Evolutionary conservation across 2,797 vertebrate species (phyloP).

Genomic region (Heteromormyrus szaboi): DNA sequence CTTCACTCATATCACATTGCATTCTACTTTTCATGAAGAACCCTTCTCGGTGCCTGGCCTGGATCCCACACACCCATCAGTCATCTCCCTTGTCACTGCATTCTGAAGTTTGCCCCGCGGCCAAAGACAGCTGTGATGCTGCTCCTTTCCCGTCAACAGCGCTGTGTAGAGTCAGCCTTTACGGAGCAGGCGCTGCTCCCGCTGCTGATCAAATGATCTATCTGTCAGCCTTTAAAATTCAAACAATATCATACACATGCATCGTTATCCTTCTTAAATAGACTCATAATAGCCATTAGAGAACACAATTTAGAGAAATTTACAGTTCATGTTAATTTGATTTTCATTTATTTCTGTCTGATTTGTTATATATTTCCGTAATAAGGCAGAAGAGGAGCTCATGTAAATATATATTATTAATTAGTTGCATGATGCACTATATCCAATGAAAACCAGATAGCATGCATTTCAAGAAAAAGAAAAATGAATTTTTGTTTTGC

Average conservation of each 20-base stretch:
- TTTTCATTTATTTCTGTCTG: not conserved
- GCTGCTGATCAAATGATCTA: not conserved
- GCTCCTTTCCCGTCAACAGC: constrained; percentile 18
- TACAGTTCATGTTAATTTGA: not conserved
- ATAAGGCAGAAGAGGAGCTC: not conserved
- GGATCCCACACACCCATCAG: not conserved
- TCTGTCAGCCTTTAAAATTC: not conserved
- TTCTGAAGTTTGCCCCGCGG: not conserved
- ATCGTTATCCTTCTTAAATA: not conserved
- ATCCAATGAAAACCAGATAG: not conserved
- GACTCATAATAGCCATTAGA: not conserved
- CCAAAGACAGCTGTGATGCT: not conserved
- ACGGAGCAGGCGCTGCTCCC: not conserved
- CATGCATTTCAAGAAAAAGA: not conserved
- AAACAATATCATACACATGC: not conserved
- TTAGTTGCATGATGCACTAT: not conserved
- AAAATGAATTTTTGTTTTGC: not conserved
- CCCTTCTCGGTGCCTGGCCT: not conserved
- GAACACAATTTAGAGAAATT: not conserved
- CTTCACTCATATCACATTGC: not conserved
- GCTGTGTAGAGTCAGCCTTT: not conserved
- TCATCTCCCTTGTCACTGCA: not conserved
- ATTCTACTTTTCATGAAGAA: not conserved
- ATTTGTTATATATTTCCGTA: not conserved
- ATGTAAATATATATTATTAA: not conserved